phyloP scores from a whole-genome alignment of 2,797 vertebrate genomes.

The Melanotaenia maccullochi region DNA sequence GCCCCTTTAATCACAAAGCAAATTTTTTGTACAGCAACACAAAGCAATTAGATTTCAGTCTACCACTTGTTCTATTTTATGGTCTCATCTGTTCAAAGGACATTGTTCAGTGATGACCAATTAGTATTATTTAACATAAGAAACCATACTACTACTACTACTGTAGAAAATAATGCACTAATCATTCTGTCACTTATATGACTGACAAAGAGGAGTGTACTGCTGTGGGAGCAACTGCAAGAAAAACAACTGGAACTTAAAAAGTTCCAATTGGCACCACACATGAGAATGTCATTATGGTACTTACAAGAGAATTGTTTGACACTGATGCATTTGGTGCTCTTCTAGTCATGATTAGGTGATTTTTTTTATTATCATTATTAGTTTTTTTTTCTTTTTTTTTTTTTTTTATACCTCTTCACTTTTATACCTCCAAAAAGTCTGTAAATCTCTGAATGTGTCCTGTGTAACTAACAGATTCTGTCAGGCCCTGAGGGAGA shows the following conservation, averaged over 20 bases:
- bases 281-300: slow-evolving; percentile 30
- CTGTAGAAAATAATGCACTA: slow-evolving; percentile 63
- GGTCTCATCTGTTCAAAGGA: too few relatives aligned
- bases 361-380: slow-evolving; percentile 53
- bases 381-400: slow-evolving; percentile 43
- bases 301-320: slow-evolving; percentile 41
- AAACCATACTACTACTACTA: slow-evolving; percentile 51
- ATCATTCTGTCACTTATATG: slow-evolving; percentile 67
- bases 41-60: slow-evolving; percentile 6
- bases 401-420: slow-evolving; percentile 38
- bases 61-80: slow-evolving; percentile 9
- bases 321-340: slow-evolving; percentile 37
- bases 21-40: slow-evolving; percentile 1
- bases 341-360: slow-evolving; percentile 72
- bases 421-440: slow-evolving; percentile 66
- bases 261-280: slow-evolving; percentile 26
- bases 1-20: slow-evolving; percentile 18
- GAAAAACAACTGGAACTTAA: slow-evolving; percentile 4
- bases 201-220: slow-evolving; percentile 52
- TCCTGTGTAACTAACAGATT: slow-evolving; percentile 46
- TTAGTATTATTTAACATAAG: slow-evolving; percentile 25
- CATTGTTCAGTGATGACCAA: slow-evolving; percentile 18
- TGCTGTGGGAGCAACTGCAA: slow-evolving; percentile 5
- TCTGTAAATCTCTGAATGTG: slow-evolving; percentile 69
- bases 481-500: slow-evolving; percentile 42